A percentile compares a stretch with the other conserved stretches of the same genome.
Evolutionary conservation across 2,797 vertebrate species (phyloP).

Genomic region (Neostethus bicornis): DNA sequence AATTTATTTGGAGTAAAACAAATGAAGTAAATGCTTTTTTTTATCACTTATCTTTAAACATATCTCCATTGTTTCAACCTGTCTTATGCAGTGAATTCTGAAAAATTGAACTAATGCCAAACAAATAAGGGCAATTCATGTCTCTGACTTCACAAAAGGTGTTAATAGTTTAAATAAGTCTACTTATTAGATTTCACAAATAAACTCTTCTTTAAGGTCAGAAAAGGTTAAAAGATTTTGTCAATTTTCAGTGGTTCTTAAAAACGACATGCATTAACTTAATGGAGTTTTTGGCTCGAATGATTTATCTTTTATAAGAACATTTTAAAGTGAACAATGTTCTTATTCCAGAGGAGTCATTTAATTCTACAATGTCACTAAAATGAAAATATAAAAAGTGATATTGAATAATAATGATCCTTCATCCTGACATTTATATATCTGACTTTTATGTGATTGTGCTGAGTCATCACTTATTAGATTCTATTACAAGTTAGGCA

Average conservation of each 20-base stretch:
- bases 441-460: background rate
- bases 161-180: background rate
- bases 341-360: background rate
- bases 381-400: background rate
- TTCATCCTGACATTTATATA: background rate
- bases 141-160: background rate
- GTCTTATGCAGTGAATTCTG: background rate
- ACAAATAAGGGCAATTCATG: background rate
- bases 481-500: background rate
- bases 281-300: too few species aligned
- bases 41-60: background rate
- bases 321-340: background rate
- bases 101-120: too few species aligned
- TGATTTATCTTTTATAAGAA: background rate
- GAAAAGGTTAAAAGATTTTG: background rate
- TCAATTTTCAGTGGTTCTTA: too few species aligned
- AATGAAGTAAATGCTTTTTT: too few species aligned
- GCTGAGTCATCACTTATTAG: constrained; percentile 43
- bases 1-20: too few species aligned
- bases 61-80: background rate
- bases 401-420: background rate
- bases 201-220: too few species aligned
- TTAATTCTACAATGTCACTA: background rate
- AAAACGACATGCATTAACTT: too few species aligned
- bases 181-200: background rate